Conservation (phyloP, 2,113 vertebrate genomes). For the Pygoscelis antarcticus region DNA sequence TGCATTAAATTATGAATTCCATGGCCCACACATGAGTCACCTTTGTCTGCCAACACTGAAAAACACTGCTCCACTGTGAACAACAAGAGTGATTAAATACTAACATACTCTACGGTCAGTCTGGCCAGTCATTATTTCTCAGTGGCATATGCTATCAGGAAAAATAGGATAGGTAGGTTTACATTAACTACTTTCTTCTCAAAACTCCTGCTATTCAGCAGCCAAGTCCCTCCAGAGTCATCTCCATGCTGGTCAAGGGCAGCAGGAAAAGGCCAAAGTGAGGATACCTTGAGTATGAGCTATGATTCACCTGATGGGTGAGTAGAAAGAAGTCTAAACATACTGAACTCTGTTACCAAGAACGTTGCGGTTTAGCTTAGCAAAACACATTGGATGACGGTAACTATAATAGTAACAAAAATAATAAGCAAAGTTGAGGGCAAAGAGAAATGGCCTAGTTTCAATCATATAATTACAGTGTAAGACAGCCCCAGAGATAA, state of each 20-base stretch:
- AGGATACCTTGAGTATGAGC: neutral
- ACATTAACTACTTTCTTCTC: neutral
- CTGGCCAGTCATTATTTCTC: neutral
- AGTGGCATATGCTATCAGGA: neutral
- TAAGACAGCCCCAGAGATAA: neutral
- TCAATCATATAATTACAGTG: neutral
- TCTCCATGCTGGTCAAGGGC: neutral
- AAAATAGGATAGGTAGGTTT: neutral
- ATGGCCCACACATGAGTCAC: neutral
- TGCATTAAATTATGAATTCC: neutral
- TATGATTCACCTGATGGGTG: neutral
- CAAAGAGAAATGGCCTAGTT: neutral
- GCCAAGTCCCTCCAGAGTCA: neutral
- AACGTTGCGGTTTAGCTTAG: neutral
- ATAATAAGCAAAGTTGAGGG: neutral
- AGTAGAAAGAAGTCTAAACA: neutral
- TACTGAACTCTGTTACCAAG: neutral
- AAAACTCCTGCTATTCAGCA: neutral
- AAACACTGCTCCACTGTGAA: neutral
- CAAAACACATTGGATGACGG: neutral
- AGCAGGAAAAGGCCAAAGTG: neutral
- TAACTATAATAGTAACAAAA: neutral
- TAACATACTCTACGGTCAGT: neutral
- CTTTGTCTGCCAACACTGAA: neutral
- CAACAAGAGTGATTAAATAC: neutral